Base-by-base conservation (phyloP, 2,888 invertebrate species). In the Drosophila falleni region DNA sequence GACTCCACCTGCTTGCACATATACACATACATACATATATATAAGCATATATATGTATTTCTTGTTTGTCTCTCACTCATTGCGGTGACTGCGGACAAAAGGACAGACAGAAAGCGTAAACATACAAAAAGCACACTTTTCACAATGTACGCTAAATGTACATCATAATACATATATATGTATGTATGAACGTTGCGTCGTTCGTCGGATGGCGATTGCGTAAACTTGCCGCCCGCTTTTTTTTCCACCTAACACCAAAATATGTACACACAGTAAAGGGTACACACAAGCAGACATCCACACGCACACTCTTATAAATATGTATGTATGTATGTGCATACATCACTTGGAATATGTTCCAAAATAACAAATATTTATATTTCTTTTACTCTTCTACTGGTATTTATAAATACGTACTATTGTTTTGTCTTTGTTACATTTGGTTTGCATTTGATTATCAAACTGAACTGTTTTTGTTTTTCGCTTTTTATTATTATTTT, bases 171-270 rank as follows among this genome's bases (percentile, higher is more conserved):
- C 23, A 50, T 46, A 55, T 47, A 58, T n/a, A 35, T 16, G 37
- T 41, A 55, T 58, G 15, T 64, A 63, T 49, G 49, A 64, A 67
- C 62, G 63, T 75, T 71, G 71, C 47, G 59, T 73, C 53, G 68
- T 55, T 74, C 67, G 68, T 73, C 78, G 64, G 63, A 71, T 81
- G 79, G 86, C 88, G 86, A 87, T 87, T 87, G 86, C 86, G 86
- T 87, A 87, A 87, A 87, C 89, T 83, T 89, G 87, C 84, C 84
- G 84, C 89, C 89, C 89, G 84, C 89, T 85, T 85, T 84, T 84
- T 81, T 87, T 82, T 79, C 81, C 76, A 88, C 72, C 84, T 80
- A 88, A 86, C 78, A 84, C 83, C 70, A 83, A 84, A 88, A 86
- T 88, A 81, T 88, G 73, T 88, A 84, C 89, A 88, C 78, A 88